Evolutionary conservation across 1,140 invertebrate genomes (phyloP).

Genomic region (Armadillidium nasatum): DNA sequence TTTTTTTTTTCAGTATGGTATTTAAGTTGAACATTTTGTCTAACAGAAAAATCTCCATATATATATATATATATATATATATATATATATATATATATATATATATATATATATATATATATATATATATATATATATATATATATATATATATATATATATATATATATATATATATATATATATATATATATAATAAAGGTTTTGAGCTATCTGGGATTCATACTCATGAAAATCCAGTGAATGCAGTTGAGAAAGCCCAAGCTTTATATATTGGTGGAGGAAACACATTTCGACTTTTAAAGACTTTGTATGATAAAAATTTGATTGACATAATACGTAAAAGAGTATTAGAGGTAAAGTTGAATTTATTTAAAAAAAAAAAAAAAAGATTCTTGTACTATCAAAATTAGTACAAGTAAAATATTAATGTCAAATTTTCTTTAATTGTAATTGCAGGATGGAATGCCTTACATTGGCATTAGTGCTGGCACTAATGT

Average conservation of each 20-base stretch:
- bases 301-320: conserved; percentile 65
- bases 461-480: conserved; percentile 69
- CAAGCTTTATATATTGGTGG: conserved; percentile 73
- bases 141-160: too few relatives aligned
- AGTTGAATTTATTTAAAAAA: too few relatives aligned
- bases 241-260: conserved; percentile 57
- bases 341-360: conserved; percentile 43
- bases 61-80: too few relatives aligned
- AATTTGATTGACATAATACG: conserved; percentile 62
- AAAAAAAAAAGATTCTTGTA: too few relatives aligned
- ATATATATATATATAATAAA: too few relatives aligned
- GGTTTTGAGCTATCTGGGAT: conserved; percentile 53
- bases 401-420: conserved; percentile 1
- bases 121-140: too few relatives aligned
- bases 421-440: conserved; percentile 23
- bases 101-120: too few relatives aligned
- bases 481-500: conserved; percentile 79
- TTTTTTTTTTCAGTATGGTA: too few relatives aligned
- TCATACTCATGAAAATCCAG: conserved; percentile 57
- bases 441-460: conserved; percentile 49
- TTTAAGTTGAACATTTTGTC: too few relatives aligned
- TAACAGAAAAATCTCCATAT: too few relatives aligned
- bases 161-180: too few relatives aligned
- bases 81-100: too few relatives aligned
- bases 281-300: conserved; percentile 68